A percentile compares a stretch with the other conserved stretches of the same genome.
Conservation (phyloP, 2,113 vertebrate species). For the Gadus chalcogrammus region DNA sequence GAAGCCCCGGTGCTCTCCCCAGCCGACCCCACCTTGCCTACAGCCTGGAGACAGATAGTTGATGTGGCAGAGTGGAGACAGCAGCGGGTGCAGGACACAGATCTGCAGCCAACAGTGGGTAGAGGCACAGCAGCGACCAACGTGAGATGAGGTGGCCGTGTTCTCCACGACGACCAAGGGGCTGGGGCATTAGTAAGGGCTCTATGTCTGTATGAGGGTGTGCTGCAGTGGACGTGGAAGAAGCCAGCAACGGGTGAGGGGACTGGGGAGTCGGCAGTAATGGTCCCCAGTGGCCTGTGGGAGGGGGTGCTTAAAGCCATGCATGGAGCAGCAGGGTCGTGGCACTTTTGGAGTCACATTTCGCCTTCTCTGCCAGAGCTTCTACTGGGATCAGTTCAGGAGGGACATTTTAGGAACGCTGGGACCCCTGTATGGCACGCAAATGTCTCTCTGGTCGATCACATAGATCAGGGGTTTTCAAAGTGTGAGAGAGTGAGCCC, state of each 20-base stretch:
- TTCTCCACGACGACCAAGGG: background rate
- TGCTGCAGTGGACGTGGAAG: too few species aligned
- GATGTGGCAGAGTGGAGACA: background rate
- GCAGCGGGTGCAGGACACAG: background rate
- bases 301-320: background rate
- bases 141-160: background rate
- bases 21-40: background rate
- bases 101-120: background rate
- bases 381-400: background rate
- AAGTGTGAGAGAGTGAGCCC: too few species aligned
- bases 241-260: background rate
- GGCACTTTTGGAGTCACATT: background rate
- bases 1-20: too few species aligned
- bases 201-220: background rate
- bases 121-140: background rate
- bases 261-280: background rate
- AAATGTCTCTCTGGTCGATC: background rate
- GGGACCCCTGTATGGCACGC: background rate
- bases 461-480: too few species aligned
- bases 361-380: background rate
- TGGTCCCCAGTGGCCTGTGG: too few species aligned
- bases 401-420: background rate
- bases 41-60: background rate
- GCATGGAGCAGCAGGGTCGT: background rate
- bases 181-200: background rate